phyloP scores from a whole-genome alignment of 1,140 invertebrate species.

The Drosophila funebris region DNA sequence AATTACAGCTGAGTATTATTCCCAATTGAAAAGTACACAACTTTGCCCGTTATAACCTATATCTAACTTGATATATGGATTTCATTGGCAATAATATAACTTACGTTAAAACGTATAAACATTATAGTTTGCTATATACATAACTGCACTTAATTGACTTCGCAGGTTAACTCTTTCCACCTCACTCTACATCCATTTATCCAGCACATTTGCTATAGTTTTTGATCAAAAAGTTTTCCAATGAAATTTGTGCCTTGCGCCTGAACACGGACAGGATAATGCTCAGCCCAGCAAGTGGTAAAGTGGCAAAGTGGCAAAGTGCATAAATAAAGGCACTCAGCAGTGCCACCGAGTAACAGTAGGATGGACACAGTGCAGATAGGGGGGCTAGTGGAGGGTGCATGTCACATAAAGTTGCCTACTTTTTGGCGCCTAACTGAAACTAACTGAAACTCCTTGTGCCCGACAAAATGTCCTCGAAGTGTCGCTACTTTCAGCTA shows the following conservation, averaged over 20 bases:
- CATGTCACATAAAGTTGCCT: conserved; percentile 33
- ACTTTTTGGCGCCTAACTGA: conserved; percentile 42
- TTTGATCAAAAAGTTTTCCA: conserved; percentile 10
- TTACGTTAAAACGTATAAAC: no score
- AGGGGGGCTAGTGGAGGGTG: not conserved
- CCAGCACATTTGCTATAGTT: not conserved
- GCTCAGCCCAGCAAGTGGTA: not conserved
- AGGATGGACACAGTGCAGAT: not conserved
- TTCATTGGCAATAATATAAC: no score
- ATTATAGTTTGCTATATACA: no score
- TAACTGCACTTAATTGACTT: not conserved
- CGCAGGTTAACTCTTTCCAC: not conserved
- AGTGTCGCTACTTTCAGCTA: conserved; percentile 31
- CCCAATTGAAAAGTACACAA: no score
- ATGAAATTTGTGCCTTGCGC: conserved; percentile 5
- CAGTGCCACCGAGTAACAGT: not conserved
- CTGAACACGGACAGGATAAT: not conserved
- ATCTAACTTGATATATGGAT: no score
- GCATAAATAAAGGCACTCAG: conserved; percentile 53
- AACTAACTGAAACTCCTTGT: conserved; percentile 7
- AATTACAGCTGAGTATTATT: no score
- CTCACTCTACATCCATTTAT: not conserved
- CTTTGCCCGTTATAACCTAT: no score
- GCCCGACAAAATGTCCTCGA: conserved; percentile 24
- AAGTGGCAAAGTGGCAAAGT: conserved; percentile 29